Base-by-base conservation (phyloP, 2,113 vertebrate species). In the Perca schrenkii region DNA sequence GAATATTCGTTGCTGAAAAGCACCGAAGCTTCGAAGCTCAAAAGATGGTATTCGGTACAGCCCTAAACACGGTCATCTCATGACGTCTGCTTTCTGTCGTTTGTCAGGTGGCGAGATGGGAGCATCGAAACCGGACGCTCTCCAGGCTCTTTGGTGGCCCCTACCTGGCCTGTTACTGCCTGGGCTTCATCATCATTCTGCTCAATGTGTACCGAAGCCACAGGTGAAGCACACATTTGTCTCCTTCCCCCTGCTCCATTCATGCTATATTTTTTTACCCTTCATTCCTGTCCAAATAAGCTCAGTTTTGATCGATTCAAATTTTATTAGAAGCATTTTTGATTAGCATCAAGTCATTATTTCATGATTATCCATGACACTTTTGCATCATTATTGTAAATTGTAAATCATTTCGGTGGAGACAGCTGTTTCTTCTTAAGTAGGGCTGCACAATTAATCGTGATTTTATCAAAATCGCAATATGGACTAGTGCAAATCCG, bases 101-200 rank as follows among this genome's bases (percentile, higher is more conserved):
- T 52, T 6, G 4, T 47, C 89, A 99, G 98, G 96, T 98, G 21
- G 98, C 95, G 1, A 94, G 97, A 89, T 99, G 97, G 98, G 98
- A 99, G 70, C 96, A 99, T 89, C 95, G 81, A 36, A 98, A 97
- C 0, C 94, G 84, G 56, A 88, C 89, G 0, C 94, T 99, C 15
- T 88, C 97, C 76, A 88, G 43, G 61, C 57, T 95, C 74, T 96
- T 97, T 0, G 94, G 96, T 3, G 96, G 97, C 49, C 96, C 98
- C 0, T 88, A 64, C 17, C 4, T 92, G 72, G 98, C 96, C 82
- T 99, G 98, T 84, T 99, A 97, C 93, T 90, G 83, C 84, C 93
- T 99, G 79, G 97, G 95, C 0, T 21, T 88, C 0, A 53, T 94
- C 74, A 97, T 99, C 87, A 75, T 99, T 71, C 61, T 97, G 25